Evolutionary conservation across 2,888 invertebrate genomes (phyloP).

Genomic region (Cantharis lateralis): DNA sequence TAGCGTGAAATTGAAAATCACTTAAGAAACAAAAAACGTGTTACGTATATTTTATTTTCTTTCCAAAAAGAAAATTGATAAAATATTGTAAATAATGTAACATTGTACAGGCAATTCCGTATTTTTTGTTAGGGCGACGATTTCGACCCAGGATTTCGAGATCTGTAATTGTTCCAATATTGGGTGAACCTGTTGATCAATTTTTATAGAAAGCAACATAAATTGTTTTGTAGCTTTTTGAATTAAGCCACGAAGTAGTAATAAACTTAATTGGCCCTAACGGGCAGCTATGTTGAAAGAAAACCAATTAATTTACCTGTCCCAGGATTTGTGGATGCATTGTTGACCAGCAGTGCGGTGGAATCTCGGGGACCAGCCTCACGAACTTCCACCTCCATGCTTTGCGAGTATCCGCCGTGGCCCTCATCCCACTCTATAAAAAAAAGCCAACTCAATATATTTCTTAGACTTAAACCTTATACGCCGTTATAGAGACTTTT

Average conservation of each 20-base stretch:
- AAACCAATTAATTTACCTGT: conserved; percentile 41
- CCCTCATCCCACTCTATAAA: conserved; percentile 55
- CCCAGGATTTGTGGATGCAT: conserved; percentile 47
- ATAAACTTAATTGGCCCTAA: background rate
- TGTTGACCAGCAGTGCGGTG: conserved; percentile 50
- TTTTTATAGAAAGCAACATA: background rate
- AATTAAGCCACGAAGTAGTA: background rate
- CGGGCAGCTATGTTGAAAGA: background rate
- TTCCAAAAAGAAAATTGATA: background rate
- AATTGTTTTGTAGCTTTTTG: background rate
- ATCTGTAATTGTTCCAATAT: background rate
- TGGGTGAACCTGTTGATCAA: background rate
- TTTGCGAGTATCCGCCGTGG: conserved; percentile 51
- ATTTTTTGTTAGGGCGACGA: background rate
- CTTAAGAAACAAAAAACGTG: background rate
- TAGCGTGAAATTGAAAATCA: background rate
- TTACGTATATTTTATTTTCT: background rate
- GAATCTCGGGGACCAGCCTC: conserved; percentile 46
- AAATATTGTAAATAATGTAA: background rate
- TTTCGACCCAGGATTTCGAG: background rate
- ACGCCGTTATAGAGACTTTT: background rate
- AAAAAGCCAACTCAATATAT: conserved; percentile 7
- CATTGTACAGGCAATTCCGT: background rate
- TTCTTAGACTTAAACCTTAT: background rate
- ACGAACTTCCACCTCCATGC: conserved; percentile 56